Evolutionary conservation across 2,113 vertebrate genomes (phyloP).

Genomic region (Nibea albiflora): DNA sequence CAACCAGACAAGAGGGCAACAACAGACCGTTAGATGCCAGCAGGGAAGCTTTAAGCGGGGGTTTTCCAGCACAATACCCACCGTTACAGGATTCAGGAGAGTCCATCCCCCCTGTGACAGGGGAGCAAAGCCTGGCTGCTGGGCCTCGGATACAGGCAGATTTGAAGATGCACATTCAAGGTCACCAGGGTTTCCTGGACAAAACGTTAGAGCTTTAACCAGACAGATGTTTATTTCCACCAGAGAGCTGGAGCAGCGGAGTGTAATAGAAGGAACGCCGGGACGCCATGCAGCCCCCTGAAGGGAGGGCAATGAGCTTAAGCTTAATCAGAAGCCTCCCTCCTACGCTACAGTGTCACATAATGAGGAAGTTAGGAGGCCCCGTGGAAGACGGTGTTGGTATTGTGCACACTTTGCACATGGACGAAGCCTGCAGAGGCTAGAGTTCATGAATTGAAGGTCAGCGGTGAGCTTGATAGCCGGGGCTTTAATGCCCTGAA

Average conservation of each 20-base stretch:
- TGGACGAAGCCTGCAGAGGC: neutral
- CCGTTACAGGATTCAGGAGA: conserved; percentile 34
- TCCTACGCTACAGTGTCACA: neutral
- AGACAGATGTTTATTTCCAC: conserved; percentile 37
- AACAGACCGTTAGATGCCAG: conserved; percentile 23
- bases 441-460: conserved; percentile 21
- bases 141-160: conserved; percentile 20
- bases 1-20: conserved; percentile 16
- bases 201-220: conserved; percentile 27
- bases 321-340: conserved; percentile 35
- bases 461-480: conserved; percentile 15
- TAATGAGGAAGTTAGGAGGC: neutral
- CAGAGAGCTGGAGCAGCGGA: conserved; percentile 16
- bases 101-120: conserved; percentile 12
- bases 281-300: conserved; percentile 13
- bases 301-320: conserved; percentile 34
- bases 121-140: conserved; percentile 33
- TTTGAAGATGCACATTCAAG: conserved; percentile 48
- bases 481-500: conserved; percentile 22
- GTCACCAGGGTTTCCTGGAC: conserved; percentile 32
- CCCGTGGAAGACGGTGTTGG: neutral
- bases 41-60: conserved; percentile 28
- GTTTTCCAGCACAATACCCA: conserved; percentile 27
- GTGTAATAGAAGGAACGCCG: conserved; percentile 21
- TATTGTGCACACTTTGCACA: conserved; percentile 13